Conservation (phyloP, 2,113 vertebrate genomes). For the Bufo bufo region DNA sequence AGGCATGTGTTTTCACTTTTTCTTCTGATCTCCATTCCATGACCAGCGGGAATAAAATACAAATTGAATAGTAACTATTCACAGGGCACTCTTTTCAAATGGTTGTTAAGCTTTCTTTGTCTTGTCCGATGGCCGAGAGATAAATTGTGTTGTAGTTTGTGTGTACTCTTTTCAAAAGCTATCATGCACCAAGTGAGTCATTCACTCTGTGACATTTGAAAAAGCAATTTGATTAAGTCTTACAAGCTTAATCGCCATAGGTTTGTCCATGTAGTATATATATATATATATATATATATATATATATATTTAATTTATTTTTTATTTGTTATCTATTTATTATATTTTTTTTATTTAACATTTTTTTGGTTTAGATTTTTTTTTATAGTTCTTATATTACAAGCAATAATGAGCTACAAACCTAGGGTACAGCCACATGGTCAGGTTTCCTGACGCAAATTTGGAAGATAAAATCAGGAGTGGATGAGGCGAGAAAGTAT, state of each 20-base stretch:
- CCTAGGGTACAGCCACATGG: no score
- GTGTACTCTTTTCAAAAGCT: slow-evolving; percentile 65
- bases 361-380: no score
- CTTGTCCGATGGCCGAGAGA: slow-evolving; percentile 83
- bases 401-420: no score
- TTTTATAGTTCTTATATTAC: no score
- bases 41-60: slow-evolving; percentile 99
- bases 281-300: neutral
- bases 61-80: slow-evolving; percentile 99
- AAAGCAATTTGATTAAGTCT: slow-evolving; percentile 10
- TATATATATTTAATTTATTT: neutral
- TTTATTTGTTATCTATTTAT: no score
- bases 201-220: slow-evolving; percentile 41
- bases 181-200: slow-evolving; percentile 58
- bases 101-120: slow-evolving; percentile 92
- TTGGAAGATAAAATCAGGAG: no score
- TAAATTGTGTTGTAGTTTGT: slow-evolving; percentile 80
- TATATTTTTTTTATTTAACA: no score
- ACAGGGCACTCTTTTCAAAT: slow-evolving; percentile 91
- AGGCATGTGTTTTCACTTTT: slow-evolving; percentile 99
- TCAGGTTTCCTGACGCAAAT: no score
- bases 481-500: no score
- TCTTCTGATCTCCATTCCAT: slow-evolving; percentile 99
- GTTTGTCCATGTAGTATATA: neutral
- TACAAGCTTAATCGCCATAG: neutral